These are phyloP conservation scores for Actinia equina DNA, from an alignment of 64 coral and sea anemone genomes.

Conservation along the genomic window DNA sequence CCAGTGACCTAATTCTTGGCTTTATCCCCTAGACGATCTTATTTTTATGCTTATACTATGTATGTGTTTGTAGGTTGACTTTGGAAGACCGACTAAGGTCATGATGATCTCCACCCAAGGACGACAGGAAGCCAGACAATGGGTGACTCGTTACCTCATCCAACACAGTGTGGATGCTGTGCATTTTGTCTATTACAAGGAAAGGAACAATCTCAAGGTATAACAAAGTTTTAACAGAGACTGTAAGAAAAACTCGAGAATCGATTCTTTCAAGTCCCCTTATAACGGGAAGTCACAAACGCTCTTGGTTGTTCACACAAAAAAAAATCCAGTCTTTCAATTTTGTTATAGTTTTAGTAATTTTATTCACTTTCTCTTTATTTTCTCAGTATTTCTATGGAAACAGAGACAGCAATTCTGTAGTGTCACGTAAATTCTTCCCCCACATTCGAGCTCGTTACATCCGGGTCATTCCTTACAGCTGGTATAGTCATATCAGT, in stretches of 20 bases:
- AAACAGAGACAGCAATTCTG: slow-evolving; percentile 48
- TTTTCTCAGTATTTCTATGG: slow-evolving; percentile 52
- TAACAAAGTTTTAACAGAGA: not conserved
- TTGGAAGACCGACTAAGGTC: slow-evolving; percentile 41
- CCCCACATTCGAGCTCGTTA: slow-evolving; percentile 41
- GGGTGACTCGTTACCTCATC: slow-evolving; percentile 48
- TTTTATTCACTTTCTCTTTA: not conserved
- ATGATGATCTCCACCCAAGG: slow-evolving; percentile 59
- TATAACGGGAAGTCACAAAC: no score
- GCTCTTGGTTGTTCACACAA: no score
- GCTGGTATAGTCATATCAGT: slow-evolving; percentile 40
- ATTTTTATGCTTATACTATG: not conserved
- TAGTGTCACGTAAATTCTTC: slow-evolving; percentile 33
- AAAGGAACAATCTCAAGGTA: slow-evolving; percentile 50
- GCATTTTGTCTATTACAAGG: slow-evolving; percentile 49
- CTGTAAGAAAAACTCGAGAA: no score
- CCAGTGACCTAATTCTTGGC: no score
- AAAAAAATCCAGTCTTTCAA: no score
- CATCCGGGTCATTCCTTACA: slow-evolving; percentile 46
- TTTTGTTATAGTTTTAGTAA: not conserved
- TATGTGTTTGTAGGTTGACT: slow-evolving; percentile 32
- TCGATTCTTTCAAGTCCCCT: no score
- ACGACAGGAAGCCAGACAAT: slow-evolving; percentile 37
- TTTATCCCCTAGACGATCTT: no score
- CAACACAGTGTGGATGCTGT: slow-evolving; percentile 49